These are phyloP conservation scores for Baronia brevicornis DNA, from an alignment of 2,888 invertebrate species.

Conservation along the genomic window DNA sequence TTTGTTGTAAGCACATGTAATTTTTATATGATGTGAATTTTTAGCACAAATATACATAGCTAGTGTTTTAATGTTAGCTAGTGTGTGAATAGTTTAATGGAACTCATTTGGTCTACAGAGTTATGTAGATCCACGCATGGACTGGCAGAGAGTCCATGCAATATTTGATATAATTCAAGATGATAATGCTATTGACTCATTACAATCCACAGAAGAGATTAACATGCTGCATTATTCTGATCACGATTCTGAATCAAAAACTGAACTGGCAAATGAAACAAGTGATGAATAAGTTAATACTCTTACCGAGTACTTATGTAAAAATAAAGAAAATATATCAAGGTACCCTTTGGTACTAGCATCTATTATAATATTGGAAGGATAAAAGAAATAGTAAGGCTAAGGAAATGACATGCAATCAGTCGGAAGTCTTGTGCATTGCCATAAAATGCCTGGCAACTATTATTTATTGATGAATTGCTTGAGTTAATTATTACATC, in stretches of 20 bases:
- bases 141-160: constrained; percentile 68
- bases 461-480: constrained; percentile 56
- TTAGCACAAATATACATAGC: background rate
- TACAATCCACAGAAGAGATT: constrained; percentile 56
- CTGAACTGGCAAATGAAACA: constrained; percentile 43
- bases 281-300: constrained; percentile 40
- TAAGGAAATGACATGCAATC: constrained; percentile 37
- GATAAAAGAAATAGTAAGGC: constrained; percentile 31
- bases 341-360: constrained; percentile 37
- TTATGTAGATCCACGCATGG: constrained; percentile 67
- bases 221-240: constrained; percentile 56
- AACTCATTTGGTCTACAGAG: constrained; percentile 70
- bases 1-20: constrained; percentile 6
- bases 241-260: constrained; percentile 59
- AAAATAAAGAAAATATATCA: constrained; percentile 38
- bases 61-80: constrained; percentile 12
- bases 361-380: constrained; percentile 27
- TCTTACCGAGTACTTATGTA: constrained; percentile 48
- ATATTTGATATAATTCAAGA: constrained; percentile 66
- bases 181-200: constrained; percentile 58
- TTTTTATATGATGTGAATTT: constrained; percentile 5
- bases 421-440: constrained; percentile 31
- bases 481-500: constrained; percentile 54
- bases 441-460: constrained; percentile 57
- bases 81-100: constrained; percentile 59